Percentiles rank a stretch among this genome's conserved stretches.
phyloP scores from a whole-genome alignment of 2,888 invertebrate genomes.

The Gymnosoma rotundatum region DNA sequence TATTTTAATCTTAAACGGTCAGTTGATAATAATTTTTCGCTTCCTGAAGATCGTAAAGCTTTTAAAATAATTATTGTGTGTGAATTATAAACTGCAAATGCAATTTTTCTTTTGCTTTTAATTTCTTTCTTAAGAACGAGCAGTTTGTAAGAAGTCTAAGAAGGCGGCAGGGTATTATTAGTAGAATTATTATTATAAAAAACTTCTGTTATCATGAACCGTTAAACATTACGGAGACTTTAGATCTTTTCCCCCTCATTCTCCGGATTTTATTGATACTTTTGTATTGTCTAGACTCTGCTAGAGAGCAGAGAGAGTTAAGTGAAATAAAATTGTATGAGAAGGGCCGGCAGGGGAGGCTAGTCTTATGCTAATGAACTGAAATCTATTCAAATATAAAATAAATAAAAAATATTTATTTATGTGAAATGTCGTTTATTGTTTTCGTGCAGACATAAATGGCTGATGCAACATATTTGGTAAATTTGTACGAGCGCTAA shows the following conservation, averaged over 20 bases:
- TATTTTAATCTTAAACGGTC: slow-evolving; percentile 62
- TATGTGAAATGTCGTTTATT: slow-evolving; percentile 7
- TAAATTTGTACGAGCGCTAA: background rate
- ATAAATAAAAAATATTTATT: slow-evolving; percentile 10
- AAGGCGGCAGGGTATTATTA: background rate
- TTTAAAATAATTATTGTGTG: slow-evolving; percentile 40
- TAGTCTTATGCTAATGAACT: slow-evolving; percentile 62
- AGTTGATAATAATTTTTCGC: slow-evolving; percentile 67
- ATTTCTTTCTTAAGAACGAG: background rate
- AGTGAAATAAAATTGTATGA: background rate
- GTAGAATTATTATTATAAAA: slow-evolving; percentile 31
- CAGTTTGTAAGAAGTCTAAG: slow-evolving; percentile 10
- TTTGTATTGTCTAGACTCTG: background rate
- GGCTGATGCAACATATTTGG: slow-evolving; percentile 58
- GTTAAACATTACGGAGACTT: slow-evolving; percentile 76
- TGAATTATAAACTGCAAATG: slow-evolving; percentile 33
- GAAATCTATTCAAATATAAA: slow-evolving; percentile 39
- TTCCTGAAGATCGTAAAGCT: slow-evolving; percentile 63
- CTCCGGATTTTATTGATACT: background rate
- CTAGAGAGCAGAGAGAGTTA: background rate
- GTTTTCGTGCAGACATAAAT: slow-evolving; percentile 21
- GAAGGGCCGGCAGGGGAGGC: background rate
- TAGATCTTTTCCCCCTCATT: slow-evolving; percentile 64
- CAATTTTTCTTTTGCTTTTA: slow-evolving; percentile 32
- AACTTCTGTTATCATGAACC: slow-evolving; percentile 75